Evolutionary conservation across 2,797 vertebrate genomes (phyloP).

Genomic region (Enteromius mattozi): DNA sequence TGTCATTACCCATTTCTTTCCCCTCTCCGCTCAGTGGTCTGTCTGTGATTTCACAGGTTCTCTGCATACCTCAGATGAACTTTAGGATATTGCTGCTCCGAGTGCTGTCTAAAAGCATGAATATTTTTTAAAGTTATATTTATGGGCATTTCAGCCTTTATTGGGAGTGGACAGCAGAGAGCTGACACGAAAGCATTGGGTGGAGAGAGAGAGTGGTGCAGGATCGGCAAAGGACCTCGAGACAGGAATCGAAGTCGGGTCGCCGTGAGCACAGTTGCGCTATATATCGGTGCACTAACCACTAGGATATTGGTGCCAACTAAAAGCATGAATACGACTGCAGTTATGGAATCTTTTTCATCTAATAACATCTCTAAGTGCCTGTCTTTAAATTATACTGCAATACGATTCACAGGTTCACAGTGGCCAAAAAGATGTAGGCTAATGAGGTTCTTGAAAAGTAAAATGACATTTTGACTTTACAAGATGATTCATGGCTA

Average conservation of each 20-base stretch:
- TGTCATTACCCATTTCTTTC: neutral
- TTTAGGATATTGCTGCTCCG: neutral
- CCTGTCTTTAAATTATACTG: neutral
- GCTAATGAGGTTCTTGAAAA: neutral
- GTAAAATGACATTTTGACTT: neutral
- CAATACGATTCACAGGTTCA: neutral
- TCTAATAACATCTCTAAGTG: conserved; percentile 9
- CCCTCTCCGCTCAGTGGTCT: neutral
- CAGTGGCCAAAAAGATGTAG: neutral
- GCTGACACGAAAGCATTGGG: neutral
- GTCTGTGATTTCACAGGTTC: neutral
- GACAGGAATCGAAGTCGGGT: neutral
- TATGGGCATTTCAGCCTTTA: no score
- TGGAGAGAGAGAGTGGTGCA: neutral
- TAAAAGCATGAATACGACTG: conserved; percentile 11
- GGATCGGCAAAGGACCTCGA: neutral
- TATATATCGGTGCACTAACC: neutral
- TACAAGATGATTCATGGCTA: neutral
- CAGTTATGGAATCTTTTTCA: neutral
- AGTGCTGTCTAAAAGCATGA: conserved; percentile 8
- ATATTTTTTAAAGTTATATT: neutral
- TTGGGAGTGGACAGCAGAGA: neutral
- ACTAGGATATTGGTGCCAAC: neutral
- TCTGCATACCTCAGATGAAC: neutral
- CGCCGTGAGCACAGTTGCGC: neutral